Base-by-base conservation (phyloP, 2,797 vertebrate genomes). In the Zalophus californianus region DNA sequence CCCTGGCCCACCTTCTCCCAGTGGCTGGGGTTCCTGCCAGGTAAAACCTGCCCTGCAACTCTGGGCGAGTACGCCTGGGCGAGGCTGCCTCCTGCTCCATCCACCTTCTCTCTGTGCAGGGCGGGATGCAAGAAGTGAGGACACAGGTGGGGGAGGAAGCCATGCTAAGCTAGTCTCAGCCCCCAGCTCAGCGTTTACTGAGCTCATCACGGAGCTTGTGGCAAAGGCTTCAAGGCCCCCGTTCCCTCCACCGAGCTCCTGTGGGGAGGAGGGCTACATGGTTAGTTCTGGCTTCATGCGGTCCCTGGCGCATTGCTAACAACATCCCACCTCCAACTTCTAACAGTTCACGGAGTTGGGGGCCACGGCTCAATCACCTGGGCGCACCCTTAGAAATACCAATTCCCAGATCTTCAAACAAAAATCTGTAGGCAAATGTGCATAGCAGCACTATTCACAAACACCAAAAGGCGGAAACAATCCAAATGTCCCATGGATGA, bases 21-120 rank as follows among this genome's bases (percentile, higher is more conserved):
- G 20, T 4, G 35, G 48, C 5, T n/a, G 41, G 23, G 13, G 21
- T 12, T 54, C 38, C 77, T 77, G 20, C 27, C 15, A 48, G 79
- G 21, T 21, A n/a, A 56, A n/a, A 25, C 38, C 56, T 66, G 32
- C 15, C 62, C 32, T 66, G 62, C 62, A 66, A 32, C 79, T 32
- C n/a, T 8, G 4, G 35, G n/a, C 0, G 0, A 32, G 35, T 27
- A 13, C 7, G 16, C 20, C 32, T 58, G 14, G 1, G 10, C n/a
- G 20, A 52, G 29, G 23, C 21, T 13, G 2, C 29, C 10, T 44
- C 66, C 66, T 5, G 10, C 13, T 10, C 13, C 48, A 14, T 12
- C 62, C 4, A 2, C 16, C 14, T 48, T 60, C 66, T 35, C 73
- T 58, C 82, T 80, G n/a, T 20, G 25, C 13, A 21, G 15, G 15